Evolutionary conservation across 2,797 vertebrate species (phyloP).

Genomic region (Parambassis ranga): DNA sequence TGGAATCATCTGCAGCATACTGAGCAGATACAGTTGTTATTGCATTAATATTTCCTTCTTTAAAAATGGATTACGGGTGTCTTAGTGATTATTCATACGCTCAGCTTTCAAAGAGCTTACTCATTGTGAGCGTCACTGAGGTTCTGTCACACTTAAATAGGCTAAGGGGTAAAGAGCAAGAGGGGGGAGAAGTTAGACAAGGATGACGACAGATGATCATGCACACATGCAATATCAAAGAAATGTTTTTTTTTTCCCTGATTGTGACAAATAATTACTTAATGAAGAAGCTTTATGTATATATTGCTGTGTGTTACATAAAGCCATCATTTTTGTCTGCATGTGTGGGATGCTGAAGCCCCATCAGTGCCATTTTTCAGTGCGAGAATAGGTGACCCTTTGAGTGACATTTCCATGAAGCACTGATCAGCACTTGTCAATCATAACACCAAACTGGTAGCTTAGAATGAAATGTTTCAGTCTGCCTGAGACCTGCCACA

Average conservation of each 20-base stretch:
- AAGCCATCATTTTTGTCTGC: neutral
- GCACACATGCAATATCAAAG: conserved; percentile 41
- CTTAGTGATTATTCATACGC: conserved; percentile 76
- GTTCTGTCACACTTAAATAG: conserved; percentile 67
- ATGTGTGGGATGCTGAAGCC: neutral
- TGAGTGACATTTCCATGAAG: conserved; percentile 23
- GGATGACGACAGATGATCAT: conserved; percentile 52
- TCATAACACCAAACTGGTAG: conserved; percentile 3
- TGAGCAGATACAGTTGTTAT: conserved; percentile 70
- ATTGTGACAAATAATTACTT: conserved; percentile 25
- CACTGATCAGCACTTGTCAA: conserved; percentile 11
- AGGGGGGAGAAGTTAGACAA: conserved; percentile 19
- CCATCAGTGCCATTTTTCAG: neutral
- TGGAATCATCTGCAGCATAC: conserved; percentile 57
- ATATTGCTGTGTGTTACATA: neutral
- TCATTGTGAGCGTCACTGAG: conserved; percentile 61
- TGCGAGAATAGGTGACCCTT: neutral
- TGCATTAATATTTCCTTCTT: conserved; percentile 70
- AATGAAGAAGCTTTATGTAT: neutral
- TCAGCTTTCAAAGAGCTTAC: conserved; percentile 68
- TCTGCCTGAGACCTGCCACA: conserved; percentile 3
- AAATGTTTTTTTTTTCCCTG: neutral
- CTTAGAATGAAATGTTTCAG: conserved; percentile 29
- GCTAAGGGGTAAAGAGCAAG: conserved; percentile 53
- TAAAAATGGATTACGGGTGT: conserved; percentile 72